Evolutionary conservation across 2,113 vertebrate species (phyloP).

Genomic region (Pterocles gutturalis): DNA sequence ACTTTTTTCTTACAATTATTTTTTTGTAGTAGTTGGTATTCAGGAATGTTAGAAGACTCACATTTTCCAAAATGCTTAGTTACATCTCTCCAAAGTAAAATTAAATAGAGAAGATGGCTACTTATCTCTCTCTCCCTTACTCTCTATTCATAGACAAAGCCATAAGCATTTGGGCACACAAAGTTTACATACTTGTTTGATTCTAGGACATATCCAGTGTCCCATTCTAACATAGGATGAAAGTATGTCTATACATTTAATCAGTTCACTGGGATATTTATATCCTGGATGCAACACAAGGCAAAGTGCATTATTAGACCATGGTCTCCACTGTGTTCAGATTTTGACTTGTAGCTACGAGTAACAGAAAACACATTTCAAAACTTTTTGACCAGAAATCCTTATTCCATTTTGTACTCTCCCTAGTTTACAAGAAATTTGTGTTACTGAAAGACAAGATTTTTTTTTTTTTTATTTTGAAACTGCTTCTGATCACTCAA

Average conservation of each 20-base stretch:
- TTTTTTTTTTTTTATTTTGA: neutral
- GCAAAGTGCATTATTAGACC: neutral
- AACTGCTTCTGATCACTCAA: neutral
- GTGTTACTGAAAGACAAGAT: neutral
- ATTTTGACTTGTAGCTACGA: neutral
- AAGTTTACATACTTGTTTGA: neutral
- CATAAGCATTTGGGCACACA: neutral
- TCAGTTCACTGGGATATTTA: neutral
- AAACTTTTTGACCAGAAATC: neutral
- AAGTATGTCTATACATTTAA: neutral
- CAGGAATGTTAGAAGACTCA: neutral
- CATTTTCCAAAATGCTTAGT: neutral
- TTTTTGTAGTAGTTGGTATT: neutral
- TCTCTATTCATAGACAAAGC: neutral
- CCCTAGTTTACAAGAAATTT: neutral
- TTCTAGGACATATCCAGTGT: neutral
- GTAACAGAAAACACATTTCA: neutral
- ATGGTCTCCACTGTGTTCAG: neutral
- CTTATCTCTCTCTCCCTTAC: neutral
- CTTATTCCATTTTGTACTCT: neutral
- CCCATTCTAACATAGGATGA: accelerated
- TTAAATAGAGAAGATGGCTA: neutral
- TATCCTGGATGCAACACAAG: neutral
- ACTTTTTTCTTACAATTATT: neutral
- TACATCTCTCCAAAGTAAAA: neutral